Percentiles rank a stretch among this genome's conserved stretches.
Evolutionary conservation across 2,888 invertebrate species (phyloP).

Genomic region (Poecilus cupreus): DNA sequence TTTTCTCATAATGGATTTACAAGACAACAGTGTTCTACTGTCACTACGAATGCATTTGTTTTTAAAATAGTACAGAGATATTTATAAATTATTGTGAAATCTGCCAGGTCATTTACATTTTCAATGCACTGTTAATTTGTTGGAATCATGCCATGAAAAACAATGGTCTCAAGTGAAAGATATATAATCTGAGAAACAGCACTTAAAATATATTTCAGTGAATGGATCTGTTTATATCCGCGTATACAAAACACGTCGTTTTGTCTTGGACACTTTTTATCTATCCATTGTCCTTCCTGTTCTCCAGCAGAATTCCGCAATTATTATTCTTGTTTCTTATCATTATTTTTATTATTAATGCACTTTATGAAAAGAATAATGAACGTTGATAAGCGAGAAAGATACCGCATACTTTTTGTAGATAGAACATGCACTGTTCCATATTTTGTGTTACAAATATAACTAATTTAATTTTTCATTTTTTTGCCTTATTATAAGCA

Average conservation of each 20-base stretch:
- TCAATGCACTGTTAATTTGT: conserved; percentile 29
- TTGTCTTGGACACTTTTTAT: conserved; percentile 1
- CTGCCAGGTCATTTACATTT: conserved; percentile 27
- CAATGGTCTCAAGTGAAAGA: conserved; percentile 5
- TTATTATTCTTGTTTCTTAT: neutral
- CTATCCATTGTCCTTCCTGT: neutral
- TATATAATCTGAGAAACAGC: neutral
- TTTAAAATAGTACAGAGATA: neutral
- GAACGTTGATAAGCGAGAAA: neutral
- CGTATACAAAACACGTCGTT: neutral
- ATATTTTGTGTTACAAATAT: no score
- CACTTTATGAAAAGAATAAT: neutral
- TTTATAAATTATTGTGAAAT: conserved; percentile 17
- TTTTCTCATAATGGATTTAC: neutral
- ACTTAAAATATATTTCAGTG: conserved; percentile 1
- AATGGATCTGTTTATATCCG: conserved; percentile 25
- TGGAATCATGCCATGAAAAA: conserved; percentile 28
- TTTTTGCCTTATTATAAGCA: no score
- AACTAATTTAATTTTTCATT: no score
- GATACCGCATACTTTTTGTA: no score
- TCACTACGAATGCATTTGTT: neutral
- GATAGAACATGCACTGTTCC: no score
- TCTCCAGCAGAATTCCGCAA: neutral
- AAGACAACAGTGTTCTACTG: neutral
- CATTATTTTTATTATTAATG: neutral